A percentile compares a stretch with the other conserved stretches of the same genome.
These are phyloP conservation scores for Lottia gigantea DNA, from an alignment of 2,888 invertebrate genomes.

Conservation along the genomic window DNA sequence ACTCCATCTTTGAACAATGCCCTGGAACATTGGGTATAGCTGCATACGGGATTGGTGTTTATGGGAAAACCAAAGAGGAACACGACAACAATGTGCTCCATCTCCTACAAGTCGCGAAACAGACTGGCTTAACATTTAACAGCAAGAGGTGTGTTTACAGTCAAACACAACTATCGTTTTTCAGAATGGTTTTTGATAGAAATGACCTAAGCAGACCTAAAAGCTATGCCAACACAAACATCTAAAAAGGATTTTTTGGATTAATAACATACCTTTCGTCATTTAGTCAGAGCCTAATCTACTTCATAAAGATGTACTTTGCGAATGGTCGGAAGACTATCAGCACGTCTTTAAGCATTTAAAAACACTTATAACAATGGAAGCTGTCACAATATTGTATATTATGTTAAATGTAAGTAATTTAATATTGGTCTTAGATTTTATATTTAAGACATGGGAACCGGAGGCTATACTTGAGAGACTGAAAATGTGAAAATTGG, in stretches of 20 bases:
- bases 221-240: background rate
- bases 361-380: background rate
- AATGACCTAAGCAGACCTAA: background rate
- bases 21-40: background rate
- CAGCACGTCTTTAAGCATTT: background rate
- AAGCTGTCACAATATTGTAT: background rate
- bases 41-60: background rate
- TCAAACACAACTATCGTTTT: background rate
- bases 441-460: too few species aligned
- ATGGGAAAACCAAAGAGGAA: background rate
- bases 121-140: background rate
- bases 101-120: background rate
- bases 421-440: too few species aligned
- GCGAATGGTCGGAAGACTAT: background rate
- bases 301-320: background rate
- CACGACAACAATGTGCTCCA: background rate
- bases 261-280: background rate
- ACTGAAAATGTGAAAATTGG: too few species aligned
- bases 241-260: background rate
- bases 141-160: background rate
- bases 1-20: background rate
- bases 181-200: background rate
- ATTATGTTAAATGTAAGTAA: too few species aligned
- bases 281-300: background rate
- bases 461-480: too few species aligned